Evolutionary conservation across 2,888 invertebrate genomes (phyloP).

Genomic region (Loripinus fragilis): DNA sequence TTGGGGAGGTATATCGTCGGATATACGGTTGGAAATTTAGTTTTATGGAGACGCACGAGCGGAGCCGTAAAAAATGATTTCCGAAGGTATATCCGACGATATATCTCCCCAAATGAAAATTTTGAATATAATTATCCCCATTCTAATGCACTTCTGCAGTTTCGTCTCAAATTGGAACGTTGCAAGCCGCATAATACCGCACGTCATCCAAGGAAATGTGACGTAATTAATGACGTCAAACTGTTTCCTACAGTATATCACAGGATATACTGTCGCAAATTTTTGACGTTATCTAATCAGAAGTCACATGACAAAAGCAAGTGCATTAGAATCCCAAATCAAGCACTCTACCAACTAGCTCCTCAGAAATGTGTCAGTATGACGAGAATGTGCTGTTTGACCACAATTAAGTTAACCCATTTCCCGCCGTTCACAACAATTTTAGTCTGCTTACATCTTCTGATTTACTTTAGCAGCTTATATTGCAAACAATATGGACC

Average conservation of each 20-base stretch:
- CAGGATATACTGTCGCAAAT: not conserved
- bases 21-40: not conserved
- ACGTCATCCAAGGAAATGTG: not conserved
- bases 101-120: not conserved
- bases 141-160: not conserved
- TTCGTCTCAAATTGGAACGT: not conserved
- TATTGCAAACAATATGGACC: no score
- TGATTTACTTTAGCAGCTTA: no score
- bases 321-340: slow-evolving; percentile 4
- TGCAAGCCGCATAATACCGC: not conserved
- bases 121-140: not conserved
- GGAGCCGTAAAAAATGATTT: not conserved
- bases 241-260: not conserved
- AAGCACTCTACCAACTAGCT: no score
- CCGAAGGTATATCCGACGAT: not conserved
- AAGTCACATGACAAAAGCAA: not conserved
- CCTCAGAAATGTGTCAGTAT: no score
- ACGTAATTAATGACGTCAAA: not conserved
- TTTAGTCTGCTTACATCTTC: no score
- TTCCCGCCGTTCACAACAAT: no score
- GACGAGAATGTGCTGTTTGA: no score
- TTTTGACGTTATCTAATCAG: no score
- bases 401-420: no score
- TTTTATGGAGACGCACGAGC: not conserved
- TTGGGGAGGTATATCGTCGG: not conserved